A percentile compares a stretch with the other conserved stretches of the same genome.
These are phyloP conservation scores for Notarius quadriscutis DNA, from an alignment of 2,113 vertebrate genomes.

Conservation along the genomic window DNA sequence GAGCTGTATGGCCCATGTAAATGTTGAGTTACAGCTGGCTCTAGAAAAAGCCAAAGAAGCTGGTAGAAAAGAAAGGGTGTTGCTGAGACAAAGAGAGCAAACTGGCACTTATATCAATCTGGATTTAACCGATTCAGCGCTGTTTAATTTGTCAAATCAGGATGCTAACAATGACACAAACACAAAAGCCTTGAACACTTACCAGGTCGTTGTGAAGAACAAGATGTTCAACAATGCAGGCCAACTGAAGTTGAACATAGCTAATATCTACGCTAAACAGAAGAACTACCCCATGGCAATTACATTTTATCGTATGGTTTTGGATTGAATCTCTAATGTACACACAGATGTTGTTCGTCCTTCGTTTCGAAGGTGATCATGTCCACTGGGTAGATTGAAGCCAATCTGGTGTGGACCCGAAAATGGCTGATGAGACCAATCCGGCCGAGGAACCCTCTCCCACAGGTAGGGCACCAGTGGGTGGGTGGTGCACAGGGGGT, in stretches of 20 bases:
- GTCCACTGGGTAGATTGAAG: too few relatives aligned
- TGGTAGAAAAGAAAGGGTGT: conserved; percentile 85
- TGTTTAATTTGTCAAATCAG: conserved; percentile 94
- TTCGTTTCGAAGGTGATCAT: too few relatives aligned
- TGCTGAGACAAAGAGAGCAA: conserved; percentile 90
- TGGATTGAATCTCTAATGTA: too few relatives aligned
- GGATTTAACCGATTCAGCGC: conserved; percentile 91
- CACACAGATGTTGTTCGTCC: too few relatives aligned
- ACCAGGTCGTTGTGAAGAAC: conserved; percentile 96
- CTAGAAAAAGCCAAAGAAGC: conserved; percentile 97
- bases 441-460: too few relatives aligned
- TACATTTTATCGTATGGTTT: conserved; percentile 97
- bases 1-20: conserved; percentile 89
- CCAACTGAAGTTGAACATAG: conserved; percentile 94
- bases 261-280: conserved; percentile 95
- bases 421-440: too few relatives aligned
- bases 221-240: conserved; percentile 95
- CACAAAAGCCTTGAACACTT: conserved; percentile 91
- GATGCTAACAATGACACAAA: conserved; percentile 95
- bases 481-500: too few relatives aligned
- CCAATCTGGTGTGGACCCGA: too few relatives aligned
- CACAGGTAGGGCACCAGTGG: too few relatives aligned
- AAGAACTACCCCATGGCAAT: conserved; percentile 94
- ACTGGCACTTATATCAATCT: conserved; percentile 81
- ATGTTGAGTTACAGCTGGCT: conserved; percentile 85